Evolutionary conservation across 2,888 invertebrate species (phyloP), one percentile per base, ranked within the genome.

Genomic region (Erebia ligea): DNA sequence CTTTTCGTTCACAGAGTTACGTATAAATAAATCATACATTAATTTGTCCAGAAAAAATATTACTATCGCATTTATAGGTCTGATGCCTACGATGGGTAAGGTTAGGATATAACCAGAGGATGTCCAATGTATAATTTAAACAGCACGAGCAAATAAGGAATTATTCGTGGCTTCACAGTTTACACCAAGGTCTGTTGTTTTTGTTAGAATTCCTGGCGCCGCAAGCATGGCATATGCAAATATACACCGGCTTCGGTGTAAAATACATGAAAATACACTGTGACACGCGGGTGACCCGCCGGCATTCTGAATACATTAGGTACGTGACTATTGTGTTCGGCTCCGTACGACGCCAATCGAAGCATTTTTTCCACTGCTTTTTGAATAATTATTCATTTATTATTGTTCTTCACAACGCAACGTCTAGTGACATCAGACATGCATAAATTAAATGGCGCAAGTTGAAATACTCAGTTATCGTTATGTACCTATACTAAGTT

Each of bases 241-340:
- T 73, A 54, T 70, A 69, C 68, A 72, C 6, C 71, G 61, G 61
- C 42, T 57, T 68, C 66, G 68, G 73, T 73, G 73, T 73, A 73
- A 73, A 73, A 68, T 67, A 67, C 42, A 67, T 81, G 71, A 73
- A 73, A 73, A 68, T 67, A 67, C 42, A 67, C 81, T 78, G 81
- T 86, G 88, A 85, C 86, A 86, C 80, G 78, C 81, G 81, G 73
- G 76, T 88, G 91, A 91, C 91, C 91, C 82, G 81, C 71, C 78
- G 84, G 76, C 83, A 79, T 80, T 81, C 75, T 67, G 91, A 88
- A 91, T 91, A 91, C 78, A 90, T 92, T 91, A 90, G 77, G 50
- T 72, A 90, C 77, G 50, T 72, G 69, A 77, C 77, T 73, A 76
- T 76, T 75, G 77, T 56, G 57, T 72, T 68, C 17, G 64, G 59